Base-by-base conservation (phyloP, 2,113 vertebrate genomes). In the Spheniscus mendiculus region DNA sequence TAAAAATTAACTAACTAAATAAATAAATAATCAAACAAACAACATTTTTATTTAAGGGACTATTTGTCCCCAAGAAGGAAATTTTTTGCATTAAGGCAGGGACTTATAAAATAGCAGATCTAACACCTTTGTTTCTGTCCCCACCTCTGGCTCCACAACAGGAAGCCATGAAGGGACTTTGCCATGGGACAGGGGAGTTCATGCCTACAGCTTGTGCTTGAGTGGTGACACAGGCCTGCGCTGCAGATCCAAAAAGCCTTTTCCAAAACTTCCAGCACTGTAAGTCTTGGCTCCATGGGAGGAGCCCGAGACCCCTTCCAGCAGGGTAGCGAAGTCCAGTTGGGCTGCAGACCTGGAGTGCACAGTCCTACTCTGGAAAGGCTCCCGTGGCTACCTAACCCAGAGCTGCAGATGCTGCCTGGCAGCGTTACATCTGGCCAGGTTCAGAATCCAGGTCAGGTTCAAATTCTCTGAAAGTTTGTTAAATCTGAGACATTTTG, bases 401-500 rank as follows among this genome's bases (percentile, higher is more conserved):
- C 74, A 67, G 52, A 69, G 81, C 84, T 79, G 29, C 83, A 63
- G 72, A 65, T 3, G 0, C 66, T 74, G 52, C 72, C 73, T 84
- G 67, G 77, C 84, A 89, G 11, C 0, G 0, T 36, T 49, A 61
- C 77, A 70, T 66, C 66, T 80, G 84, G 78, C 78, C 49, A 49
- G 21, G 25, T 80, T 89, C 93, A 85, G 62, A 93, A 90, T 85
- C 70, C 91, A 95, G 90, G 84, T 88, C 96, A 89, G 49, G 49
- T 80, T 90, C 82, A 77, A 88, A 95, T 77, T 85, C 92, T 80
- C 85, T 88, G 66, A 50, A 92, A 94, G 83, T 92, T 83, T 90
- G 67, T 86, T 77, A 70, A 92, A 92, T 89, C 79, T 70, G 78
- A 94, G 92, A 95, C 76, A 81, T 81, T 92, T 90, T 95, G 92